Evolutionary conservation across 2,797 vertebrate genomes (phyloP).

Genomic region (Spinus olivaceus): DNA sequence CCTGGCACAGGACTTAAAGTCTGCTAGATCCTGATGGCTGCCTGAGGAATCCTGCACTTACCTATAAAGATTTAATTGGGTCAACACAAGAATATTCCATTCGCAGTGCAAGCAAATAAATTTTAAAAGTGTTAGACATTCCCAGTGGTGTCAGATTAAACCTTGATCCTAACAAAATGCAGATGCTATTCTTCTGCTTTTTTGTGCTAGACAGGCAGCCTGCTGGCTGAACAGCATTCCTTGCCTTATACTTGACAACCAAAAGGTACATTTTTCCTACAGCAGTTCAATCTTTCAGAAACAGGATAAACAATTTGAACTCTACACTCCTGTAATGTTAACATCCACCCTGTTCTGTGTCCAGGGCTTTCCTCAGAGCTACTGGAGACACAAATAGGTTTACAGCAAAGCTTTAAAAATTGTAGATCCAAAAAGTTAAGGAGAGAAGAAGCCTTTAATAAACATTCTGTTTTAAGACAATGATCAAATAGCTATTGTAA

Average conservation of each 20-base stretch:
- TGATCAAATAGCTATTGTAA: not conserved
- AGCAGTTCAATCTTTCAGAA: not conserved
- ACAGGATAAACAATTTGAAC: not conserved
- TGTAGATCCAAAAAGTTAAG: not conserved
- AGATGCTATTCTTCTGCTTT: not conserved
- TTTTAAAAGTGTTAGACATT: not conserved
- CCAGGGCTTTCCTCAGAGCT: not conserved
- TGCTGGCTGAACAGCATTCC: not conserved
- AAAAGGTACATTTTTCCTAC: not conserved
- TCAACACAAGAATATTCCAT: not conserved
- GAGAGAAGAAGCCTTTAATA: not conserved
- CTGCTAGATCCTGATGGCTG: not conserved
- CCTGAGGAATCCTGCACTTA: not conserved
- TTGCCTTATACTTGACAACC: not conserved
- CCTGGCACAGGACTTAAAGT: not conserved
- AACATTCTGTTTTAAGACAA: not conserved
- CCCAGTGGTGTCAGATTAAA: not conserved
- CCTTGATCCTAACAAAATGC: not conserved
- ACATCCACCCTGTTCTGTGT: not conserved
- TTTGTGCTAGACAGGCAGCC: not conserved
- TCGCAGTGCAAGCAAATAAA: not conserved
- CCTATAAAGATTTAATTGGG: not conserved
- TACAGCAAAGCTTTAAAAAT: not conserved
- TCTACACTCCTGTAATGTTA: not conserved
- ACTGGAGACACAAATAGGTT: not conserved